Percentiles rank a stretch among this genome's conserved stretches.
Conservation (phyloP, 2,797 vertebrate species). For the Streptopelia turtur region DNA sequence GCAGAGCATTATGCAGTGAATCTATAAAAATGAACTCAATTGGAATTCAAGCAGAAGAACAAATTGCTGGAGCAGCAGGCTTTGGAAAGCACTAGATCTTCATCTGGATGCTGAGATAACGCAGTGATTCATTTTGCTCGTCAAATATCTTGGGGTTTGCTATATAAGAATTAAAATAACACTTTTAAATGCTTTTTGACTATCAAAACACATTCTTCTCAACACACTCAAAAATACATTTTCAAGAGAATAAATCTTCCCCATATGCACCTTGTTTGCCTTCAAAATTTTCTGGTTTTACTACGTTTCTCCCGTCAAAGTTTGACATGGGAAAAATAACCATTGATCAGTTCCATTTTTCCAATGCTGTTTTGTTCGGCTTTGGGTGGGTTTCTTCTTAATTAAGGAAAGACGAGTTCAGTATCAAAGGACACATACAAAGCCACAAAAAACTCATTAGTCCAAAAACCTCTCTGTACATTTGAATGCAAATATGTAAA, state of each 20-base stretch:
- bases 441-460: background rate
- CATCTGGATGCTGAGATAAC: constrained; percentile 20
- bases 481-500: background rate
- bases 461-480: background rate
- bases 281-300: background rate
- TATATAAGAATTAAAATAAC: background rate
- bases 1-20: constrained; percentile 13
- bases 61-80: constrained; percentile 55
- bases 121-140: constrained; percentile 17
- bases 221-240: background rate
- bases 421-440: background rate
- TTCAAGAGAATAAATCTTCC: background rate
- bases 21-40: constrained; percentile 65
- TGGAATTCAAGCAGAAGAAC: constrained; percentile 59
- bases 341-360: background rate
- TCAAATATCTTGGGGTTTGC: constrained; percentile 27
- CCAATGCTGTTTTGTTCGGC: background rate
- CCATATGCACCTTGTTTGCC: background rate
- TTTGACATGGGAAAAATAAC: background rate
- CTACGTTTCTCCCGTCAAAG: background rate
- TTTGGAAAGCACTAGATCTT: constrained; percentile 56
- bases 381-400: background rate
- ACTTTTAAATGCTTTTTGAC: constrained; percentile 13
- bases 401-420: background rate
- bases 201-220: constrained; percentile 11